Base-by-base conservation (phyloP, 2,888 invertebrate genomes). In the Oscheius myriophilus region DNA sequence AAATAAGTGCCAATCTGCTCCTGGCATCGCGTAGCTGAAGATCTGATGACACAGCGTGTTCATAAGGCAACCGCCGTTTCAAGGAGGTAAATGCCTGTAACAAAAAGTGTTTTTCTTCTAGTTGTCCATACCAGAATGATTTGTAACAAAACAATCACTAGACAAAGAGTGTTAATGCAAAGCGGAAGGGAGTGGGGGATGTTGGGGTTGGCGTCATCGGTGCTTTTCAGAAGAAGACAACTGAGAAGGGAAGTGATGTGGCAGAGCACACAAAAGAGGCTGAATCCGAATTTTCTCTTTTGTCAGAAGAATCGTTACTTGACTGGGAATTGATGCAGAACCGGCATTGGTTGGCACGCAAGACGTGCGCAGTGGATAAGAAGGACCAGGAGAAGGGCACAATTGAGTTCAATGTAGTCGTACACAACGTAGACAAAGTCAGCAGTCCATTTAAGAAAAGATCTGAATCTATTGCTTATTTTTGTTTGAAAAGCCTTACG, bases 11-110 rank as follows among this genome's bases (percentile, higher is more conserved):
- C 25, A 78, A 63, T 16, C 78, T 72, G 67, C 75, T 75, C 52
- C 75, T 51, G 9, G 78, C 78, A 54, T 78, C 78, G 16, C 72
- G 51, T 9, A 78, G 69, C 49, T 78, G 78, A 71, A 78, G 76
- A 55, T 78, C 78, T 0, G 69, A 62, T 16, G 75, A 72, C 0
- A 69, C 71, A 7, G 75, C 78, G 14, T 73, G 73, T 39, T 72
- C 75, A 23, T 67, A 65, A 1, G 78, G 78, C 12, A 78, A 70
- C 25, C 72, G 72, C 0, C 72, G 72, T 23, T 64, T 39, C 39
- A 76, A 57, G 1, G 70, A 52, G 1, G 59, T 57, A 7, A 74
- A 57, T 3, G 74, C 69, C 78, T 78, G 70, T 39, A 73, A 75
- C 6, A 11, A 33, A 9, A 33, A 33, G 33, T 33, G 33, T 6